These are phyloP conservation scores for Goniozus legneri DNA, from an alignment of 1,140 invertebrate species.

Conservation along the genomic window DNA sequence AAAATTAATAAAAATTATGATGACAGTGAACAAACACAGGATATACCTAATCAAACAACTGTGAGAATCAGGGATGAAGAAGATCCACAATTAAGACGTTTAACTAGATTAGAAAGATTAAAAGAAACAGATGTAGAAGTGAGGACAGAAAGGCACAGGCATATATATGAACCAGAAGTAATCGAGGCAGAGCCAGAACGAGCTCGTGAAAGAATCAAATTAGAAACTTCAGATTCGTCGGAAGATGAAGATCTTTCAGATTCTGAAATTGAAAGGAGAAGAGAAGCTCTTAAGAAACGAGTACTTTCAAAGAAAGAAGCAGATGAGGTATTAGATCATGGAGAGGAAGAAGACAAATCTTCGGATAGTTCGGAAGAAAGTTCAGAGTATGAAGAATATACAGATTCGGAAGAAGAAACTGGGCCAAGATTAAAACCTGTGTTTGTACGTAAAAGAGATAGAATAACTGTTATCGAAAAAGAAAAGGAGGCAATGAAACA, in stretches of 20 bases:
- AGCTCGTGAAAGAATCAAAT: constrained; percentile 37
- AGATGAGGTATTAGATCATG: constrained; percentile 59
- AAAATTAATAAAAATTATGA: constrained; percentile 39
- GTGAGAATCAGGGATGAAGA: constrained; percentile 57
- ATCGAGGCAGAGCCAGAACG: constrained; percentile 59
- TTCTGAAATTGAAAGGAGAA: constrained; percentile 77
- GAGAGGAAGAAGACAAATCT: constrained; percentile 74
- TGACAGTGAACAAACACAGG: constrained; percentile 13
- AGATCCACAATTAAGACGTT: constrained; percentile 72
- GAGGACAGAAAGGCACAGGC: constrained; percentile 54
- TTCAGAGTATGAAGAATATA: constrained; percentile 82
- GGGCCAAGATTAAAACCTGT: constrained; percentile 92
- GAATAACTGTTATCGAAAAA: constrained; percentile 92
- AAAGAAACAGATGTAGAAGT: constrained; percentile 61
- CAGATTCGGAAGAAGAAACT: constrained; percentile 85
- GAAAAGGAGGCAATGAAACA: constrained; percentile 84
- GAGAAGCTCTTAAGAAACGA: constrained; percentile 67
- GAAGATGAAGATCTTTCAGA: constrained; percentile 75
- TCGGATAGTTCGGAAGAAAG: constrained; percentile 75
- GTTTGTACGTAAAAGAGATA: constrained; percentile 91
- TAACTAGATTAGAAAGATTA: constrained; percentile 56
- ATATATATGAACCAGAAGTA: constrained; percentile 70
- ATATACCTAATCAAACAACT: constrained; percentile 26
- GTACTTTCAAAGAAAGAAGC: constrained; percentile 68
- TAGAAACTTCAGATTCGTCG: constrained; percentile 54